These are phyloP conservation scores for Aldabrachelys gigantea DNA, from an alignment of 2,113 vertebrate species.

Conservation along the genomic window DNA sequence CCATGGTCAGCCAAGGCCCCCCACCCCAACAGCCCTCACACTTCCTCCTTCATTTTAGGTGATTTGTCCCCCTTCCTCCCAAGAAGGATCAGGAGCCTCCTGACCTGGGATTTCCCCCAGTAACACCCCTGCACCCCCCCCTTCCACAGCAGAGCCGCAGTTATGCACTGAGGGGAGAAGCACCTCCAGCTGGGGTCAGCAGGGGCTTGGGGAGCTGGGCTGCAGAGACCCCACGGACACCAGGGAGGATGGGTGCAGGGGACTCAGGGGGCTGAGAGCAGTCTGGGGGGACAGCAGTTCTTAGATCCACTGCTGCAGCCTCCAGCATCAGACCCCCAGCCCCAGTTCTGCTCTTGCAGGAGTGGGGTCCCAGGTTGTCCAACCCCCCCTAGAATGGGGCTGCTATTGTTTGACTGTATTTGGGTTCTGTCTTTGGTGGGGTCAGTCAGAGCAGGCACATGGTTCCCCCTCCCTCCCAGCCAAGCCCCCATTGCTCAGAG, in stretches of 20 bases:
- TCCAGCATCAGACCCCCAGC: too few relatives aligned
- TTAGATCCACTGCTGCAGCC: too few relatives aligned
- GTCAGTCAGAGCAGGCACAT: too few relatives aligned
- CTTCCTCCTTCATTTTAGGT: background rate
- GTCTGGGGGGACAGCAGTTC: too few relatives aligned
- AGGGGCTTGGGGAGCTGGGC: rapidly evolving
- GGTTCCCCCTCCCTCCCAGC: background rate
- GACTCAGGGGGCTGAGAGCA: background rate
- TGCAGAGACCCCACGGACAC: background rate
- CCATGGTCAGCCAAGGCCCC: background rate
- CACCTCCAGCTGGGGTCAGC: background rate
- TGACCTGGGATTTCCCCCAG: background rate
- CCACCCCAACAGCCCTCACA: background rate
- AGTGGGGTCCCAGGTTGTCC: background rate
- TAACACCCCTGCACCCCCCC: too few relatives aligned
- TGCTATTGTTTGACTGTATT: background rate
- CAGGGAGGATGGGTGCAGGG: background rate
- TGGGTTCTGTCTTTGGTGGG: too few relatives aligned
- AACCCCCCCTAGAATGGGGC: background rate
- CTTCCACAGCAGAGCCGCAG: background rate
- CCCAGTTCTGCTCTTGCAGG: background rate
- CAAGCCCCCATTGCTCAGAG: background rate
- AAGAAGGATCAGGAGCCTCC: background rate
- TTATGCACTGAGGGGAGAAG: background rate
- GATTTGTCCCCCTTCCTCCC: background rate